These are phyloP conservation scores for Planiliza haematocheilus DNA, from an alignment of 2,113 vertebrate species.

Conservation along the genomic window DNA sequence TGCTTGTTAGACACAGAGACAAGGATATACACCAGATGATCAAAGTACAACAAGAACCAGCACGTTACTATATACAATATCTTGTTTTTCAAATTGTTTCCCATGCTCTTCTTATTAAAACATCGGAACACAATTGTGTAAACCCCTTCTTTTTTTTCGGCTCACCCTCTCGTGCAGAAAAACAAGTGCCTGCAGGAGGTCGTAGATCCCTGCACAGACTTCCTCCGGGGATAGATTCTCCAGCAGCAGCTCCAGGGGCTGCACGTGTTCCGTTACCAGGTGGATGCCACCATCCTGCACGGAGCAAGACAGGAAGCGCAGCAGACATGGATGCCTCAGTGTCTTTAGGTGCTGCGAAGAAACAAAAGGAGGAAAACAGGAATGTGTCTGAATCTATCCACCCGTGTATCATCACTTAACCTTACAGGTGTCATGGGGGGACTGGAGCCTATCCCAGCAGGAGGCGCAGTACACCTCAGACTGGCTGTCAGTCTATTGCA, in stretches of 20 bases:
- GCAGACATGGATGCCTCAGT: constrained; percentile 93
- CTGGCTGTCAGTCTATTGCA: too few species aligned
- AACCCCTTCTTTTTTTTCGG: neutral
- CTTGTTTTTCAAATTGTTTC: too few species aligned
- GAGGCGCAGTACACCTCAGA: too few species aligned
- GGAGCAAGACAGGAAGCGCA: constrained; percentile 94
- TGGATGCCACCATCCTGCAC: constrained; percentile 93
- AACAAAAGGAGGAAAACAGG: neutral
- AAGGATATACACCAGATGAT: neutral
- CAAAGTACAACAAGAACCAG: neutral
- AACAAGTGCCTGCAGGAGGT: constrained; percentile 91
- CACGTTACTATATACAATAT: neutral
- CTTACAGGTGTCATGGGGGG: too few species aligned
- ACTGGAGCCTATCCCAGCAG: too few species aligned
- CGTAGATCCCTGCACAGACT: constrained; percentile 95
- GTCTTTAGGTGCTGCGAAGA: constrained; percentile 95
- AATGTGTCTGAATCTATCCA: neutral
- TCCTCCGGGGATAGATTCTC: constrained; percentile 89
- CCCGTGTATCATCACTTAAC: too few species aligned
- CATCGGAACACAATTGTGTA: too few species aligned
- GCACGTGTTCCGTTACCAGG: constrained; percentile 93
- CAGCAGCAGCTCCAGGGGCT: constrained; percentile 88
- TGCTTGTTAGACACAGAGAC: neutral
- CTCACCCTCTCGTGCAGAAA: constrained; percentile 96
- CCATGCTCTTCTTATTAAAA: too few species aligned